phyloP scores from a whole-genome alignment of 2,888 invertebrate genomes.

The Plebejus melissa region DNA sequence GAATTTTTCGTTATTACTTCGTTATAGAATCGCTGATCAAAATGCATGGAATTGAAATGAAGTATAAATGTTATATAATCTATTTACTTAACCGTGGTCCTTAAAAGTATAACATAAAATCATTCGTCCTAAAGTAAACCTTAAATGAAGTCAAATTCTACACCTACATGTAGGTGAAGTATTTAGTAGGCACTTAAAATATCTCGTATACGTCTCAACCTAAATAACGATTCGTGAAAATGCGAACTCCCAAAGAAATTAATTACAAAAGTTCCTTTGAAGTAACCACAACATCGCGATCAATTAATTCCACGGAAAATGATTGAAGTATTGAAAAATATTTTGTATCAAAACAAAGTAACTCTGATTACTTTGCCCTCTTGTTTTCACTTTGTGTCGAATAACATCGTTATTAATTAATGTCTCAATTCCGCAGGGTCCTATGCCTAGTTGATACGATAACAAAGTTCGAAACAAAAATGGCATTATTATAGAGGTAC shows the following conservation, averaged over 20 bases:
- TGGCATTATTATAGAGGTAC: no score
- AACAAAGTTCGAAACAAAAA: background rate
- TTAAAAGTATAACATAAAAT: background rate
- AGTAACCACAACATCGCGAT: slow-evolving; percentile 4
- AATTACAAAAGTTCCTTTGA: slow-evolving; percentile 20
- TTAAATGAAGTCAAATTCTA: background rate
- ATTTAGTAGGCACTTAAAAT: no score
- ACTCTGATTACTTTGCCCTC: slow-evolving; percentile 12
- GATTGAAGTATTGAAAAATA: slow-evolving; percentile 16
- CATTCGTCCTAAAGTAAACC: background rate
- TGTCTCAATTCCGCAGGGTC: background rate
- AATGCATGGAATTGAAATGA: no score
- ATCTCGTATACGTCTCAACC: background rate
- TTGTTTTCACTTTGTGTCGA: background rate
- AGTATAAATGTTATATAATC: no score
- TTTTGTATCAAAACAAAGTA: slow-evolving; percentile 21
- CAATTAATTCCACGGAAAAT: background rate
- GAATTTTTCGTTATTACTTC: no score
- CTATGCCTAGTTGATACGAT: background rate
- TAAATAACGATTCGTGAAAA: slow-evolving; percentile 18
- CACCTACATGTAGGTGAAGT: no score
- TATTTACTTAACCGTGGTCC: no score
- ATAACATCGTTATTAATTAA: slow-evolving; percentile 17
- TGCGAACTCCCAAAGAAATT: slow-evolving; percentile 17
- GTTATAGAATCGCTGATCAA: no score